Percentiles rank a stretch among this genome's conserved stretches.
These are phyloP conservation scores for Trachelus iudaicus DNA, from an alignment of 2,888 invertebrate species.

Conservation along the genomic window DNA sequence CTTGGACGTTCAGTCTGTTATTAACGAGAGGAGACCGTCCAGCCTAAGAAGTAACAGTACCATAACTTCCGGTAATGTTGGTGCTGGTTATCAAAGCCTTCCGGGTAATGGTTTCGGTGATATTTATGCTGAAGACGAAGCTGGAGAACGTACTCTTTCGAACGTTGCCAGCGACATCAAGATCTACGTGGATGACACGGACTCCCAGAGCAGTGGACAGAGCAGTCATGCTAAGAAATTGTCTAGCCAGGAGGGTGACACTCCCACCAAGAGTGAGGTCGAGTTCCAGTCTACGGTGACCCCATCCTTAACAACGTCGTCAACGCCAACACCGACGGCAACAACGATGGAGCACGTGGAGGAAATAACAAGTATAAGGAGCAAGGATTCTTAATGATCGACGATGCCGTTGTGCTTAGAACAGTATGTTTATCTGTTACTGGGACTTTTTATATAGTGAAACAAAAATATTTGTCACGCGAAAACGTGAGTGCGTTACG, in stretches of 20 bases:
- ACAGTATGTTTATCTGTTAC: neutral
- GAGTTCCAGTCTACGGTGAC: neutral
- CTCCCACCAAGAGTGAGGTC: neutral
- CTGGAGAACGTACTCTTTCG: neutral
- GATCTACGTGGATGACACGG: conserved; percentile 54
- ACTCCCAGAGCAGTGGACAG: conserved; percentile 43
- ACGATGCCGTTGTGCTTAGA: neutral
- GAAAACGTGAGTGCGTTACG: conserved; percentile 1
- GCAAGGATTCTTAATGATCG: conserved; percentile 1
- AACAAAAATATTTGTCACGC: neutral
- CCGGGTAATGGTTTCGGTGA: conserved; percentile 35
- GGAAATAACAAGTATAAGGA: neutral
- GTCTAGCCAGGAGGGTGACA: neutral
- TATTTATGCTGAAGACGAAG: conserved; percentile 38
- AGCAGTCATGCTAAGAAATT: conserved; percentile 14
- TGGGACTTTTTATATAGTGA: neutral
- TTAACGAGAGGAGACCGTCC: conserved; percentile 61
- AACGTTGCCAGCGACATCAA: conserved; percentile 30
- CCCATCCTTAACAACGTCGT: neutral
- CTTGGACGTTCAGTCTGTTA: conserved; percentile 60
- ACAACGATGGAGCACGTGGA: neutral
- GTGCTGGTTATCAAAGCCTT: neutral
- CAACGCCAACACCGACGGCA: too few relatives aligned
- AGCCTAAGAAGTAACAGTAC: conserved; percentile 42
- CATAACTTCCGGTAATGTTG: conserved; percentile 13